Evolutionary conservation across 2,797 vertebrate species (phyloP).

Genomic region (Glyptemys insculpta): DNA sequence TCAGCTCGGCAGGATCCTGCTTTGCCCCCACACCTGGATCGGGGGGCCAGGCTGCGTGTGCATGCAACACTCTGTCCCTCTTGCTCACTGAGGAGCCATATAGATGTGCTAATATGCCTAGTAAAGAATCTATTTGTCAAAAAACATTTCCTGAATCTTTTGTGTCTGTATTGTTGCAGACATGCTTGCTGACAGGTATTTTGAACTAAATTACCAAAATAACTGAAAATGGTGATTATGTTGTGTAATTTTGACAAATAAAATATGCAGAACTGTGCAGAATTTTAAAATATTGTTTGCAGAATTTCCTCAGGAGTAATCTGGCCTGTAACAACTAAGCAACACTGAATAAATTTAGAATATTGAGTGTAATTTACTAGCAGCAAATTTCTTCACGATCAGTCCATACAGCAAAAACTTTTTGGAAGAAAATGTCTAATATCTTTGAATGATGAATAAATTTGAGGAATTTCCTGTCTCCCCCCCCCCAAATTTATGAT

Average conservation of each 20-base stretch:
- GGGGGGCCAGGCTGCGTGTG: neutral
- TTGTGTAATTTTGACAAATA: neutral
- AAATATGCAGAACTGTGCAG: neutral
- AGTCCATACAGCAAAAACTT: no score
- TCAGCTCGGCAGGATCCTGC: neutral
- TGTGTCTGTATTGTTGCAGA: neutral
- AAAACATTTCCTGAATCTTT: neutral
- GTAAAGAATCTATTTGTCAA: neutral
- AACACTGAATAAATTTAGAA: neutral
- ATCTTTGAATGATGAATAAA: neutral
- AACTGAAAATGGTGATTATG: neutral
- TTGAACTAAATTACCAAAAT: neutral
- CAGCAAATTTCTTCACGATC: neutral
- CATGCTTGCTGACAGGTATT: neutral
- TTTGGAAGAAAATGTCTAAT: neutral
- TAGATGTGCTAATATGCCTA: neutral
- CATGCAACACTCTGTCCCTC: neutral
- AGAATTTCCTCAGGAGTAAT: neutral
- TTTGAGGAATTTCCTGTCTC: neutral
- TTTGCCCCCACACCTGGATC: neutral
- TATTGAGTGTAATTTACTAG: neutral
- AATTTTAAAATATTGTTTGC: no score
- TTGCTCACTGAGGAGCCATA: neutral
- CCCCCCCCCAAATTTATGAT: neutral
- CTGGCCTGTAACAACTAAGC: neutral